Conservation (phyloP, 2,797 vertebrate species). For the Furcifer pardalis region DNA sequence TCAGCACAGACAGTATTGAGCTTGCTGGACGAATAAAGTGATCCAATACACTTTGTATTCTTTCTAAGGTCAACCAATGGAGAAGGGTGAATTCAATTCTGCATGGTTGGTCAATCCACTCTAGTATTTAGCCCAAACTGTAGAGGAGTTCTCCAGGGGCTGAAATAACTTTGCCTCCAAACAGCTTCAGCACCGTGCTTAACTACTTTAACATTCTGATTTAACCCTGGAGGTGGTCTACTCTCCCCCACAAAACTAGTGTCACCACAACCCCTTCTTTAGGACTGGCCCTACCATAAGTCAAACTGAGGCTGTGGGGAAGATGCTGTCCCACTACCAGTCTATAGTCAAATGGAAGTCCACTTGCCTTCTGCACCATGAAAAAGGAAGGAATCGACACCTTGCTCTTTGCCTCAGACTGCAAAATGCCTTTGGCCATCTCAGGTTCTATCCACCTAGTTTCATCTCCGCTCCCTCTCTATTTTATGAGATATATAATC, state of each 20-base stretch:
- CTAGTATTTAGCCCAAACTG: too few relatives aligned
- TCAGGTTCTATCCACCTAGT: background rate
- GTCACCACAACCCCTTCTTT: too few relatives aligned
- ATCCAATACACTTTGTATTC: background rate
- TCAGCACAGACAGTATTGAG: background rate
- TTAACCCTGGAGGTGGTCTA: too few relatives aligned
- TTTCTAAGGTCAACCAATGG: background rate
- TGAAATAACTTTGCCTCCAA: too few relatives aligned
- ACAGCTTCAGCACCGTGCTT: too few relatives aligned
- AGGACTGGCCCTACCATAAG: background rate
- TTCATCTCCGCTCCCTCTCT: background rate
- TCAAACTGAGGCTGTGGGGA: background rate
- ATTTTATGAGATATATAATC: background rate
- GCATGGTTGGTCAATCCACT: too few relatives aligned
- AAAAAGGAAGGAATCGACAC: background rate
- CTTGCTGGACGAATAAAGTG: background rate
- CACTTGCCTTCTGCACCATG: background rate
- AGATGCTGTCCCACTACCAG: background rate
- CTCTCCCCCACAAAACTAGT: too few relatives aligned
- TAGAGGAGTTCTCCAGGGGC: too few relatives aligned
- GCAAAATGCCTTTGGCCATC: too few relatives aligned
- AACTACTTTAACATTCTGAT: too few relatives aligned
- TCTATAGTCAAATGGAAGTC: background rate
- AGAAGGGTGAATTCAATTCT: too few relatives aligned
- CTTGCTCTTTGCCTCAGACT: background rate